phyloP scores from a whole-genome alignment of 2,888 invertebrate genomes.

The Eulithis testata region DNA sequence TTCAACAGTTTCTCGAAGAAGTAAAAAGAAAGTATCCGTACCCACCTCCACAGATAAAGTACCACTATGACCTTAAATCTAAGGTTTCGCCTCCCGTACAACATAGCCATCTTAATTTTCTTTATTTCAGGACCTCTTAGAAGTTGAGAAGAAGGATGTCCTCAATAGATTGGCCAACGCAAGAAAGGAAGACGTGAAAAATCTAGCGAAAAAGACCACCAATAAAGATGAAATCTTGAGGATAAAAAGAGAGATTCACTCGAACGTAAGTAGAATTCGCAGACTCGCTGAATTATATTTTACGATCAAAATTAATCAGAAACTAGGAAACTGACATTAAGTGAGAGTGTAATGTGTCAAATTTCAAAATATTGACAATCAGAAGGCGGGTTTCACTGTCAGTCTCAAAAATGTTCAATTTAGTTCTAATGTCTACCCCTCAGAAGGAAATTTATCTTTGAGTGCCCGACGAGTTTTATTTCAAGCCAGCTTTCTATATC shows the following conservation, averaged over 20 bases:
- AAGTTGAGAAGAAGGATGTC: constrained; percentile 80
- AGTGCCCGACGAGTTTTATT: too few relatives aligned
- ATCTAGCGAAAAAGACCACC: constrained; percentile 92
- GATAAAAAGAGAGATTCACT: constrained; percentile 92
- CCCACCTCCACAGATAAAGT: constrained; percentile 19
- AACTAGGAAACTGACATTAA: too few relatives aligned
- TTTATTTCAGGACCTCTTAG: constrained; percentile 64
- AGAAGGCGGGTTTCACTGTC: too few relatives aligned
- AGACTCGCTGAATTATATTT: too few relatives aligned
- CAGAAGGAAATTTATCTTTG: too few relatives aligned
- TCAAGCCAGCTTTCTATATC: too few relatives aligned
- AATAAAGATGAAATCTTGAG: constrained; percentile 96
- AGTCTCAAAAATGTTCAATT: too few relatives aligned
- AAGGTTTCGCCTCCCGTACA: constrained; percentile 35
- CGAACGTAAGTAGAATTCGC: constrained; percentile 58
- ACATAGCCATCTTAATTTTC: constrained; percentile 14
- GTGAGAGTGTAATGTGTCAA: too few relatives aligned
- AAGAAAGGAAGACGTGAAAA: constrained; percentile 94
- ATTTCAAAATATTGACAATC: too few relatives aligned
- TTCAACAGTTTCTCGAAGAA: constrained; percentile 29
- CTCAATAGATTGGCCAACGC: constrained; percentile 93
- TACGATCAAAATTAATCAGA: too few relatives aligned
- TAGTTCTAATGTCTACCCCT: too few relatives aligned
- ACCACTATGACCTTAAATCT: constrained; percentile 24
- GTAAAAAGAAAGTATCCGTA: constrained; percentile 26